Percentiles rank a stretch among this genome's conserved stretches.
phyloP scores from a whole-genome alignment of 2,888 invertebrate genomes.

The Lacanobia wlatinum region DNA sequence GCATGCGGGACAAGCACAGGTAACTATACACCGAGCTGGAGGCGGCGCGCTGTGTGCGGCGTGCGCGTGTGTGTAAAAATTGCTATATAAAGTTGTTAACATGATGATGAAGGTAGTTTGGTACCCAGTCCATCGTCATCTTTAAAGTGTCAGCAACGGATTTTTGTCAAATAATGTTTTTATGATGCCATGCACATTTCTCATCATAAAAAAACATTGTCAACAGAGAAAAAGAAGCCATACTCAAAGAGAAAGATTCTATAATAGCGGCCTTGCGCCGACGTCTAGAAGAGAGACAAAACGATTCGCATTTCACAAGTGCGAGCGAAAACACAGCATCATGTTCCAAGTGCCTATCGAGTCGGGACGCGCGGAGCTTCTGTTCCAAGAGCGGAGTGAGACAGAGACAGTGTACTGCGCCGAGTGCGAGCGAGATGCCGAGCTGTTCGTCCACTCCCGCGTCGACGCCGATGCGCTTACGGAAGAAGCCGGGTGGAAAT shows the following conservation, averaged over 20 bases:
- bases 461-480: conserved; percentile 66
- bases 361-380: conserved; percentile 55
- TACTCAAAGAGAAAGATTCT: conserved; percentile 75
- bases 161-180: no score
- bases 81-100: no score
- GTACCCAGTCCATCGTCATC: no score
- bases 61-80: no score
- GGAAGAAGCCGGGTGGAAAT: conserved; percentile 68
- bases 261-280: conserved; percentile 69
- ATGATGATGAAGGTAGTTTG: no score
- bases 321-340: conserved; percentile 61
- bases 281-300: conserved; percentile 59
- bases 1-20: no score
- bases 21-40: no score
- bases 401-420: conserved; percentile 28
- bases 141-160: no score
- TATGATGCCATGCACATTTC: no score
- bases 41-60: no score
- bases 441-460: conserved; percentile 75
- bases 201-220: neutral
- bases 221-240: conserved; percentile 77
- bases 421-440: conserved; percentile 72
- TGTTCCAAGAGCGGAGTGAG: conserved; percentile 55
- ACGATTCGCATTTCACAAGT: conserved; percentile 40
- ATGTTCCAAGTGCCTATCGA: conserved; percentile 64